Conservation (phyloP, 2,888 invertebrate genomes). For the Ecdyonurus torrentis region DNA sequence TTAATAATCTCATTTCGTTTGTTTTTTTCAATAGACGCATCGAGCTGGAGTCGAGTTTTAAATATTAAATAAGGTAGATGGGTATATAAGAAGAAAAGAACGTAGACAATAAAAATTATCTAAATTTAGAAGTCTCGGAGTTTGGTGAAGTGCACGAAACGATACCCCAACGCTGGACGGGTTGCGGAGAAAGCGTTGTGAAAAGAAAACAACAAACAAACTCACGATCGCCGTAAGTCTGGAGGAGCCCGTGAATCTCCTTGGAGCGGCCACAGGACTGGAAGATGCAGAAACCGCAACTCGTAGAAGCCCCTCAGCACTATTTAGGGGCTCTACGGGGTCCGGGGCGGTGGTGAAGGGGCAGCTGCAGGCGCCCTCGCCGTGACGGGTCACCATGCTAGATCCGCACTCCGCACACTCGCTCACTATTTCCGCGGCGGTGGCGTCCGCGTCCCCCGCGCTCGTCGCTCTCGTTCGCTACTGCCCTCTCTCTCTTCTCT, state of each 20-base stretch:
- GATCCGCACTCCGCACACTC: not conserved
- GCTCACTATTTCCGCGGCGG: not conserved
- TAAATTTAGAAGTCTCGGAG: too few species aligned
- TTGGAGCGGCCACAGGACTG: not conserved
- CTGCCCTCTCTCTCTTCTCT: not conserved
- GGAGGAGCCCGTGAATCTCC: not conserved
- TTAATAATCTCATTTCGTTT: too few species aligned
- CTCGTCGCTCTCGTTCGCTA: not conserved
- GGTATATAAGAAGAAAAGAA: too few species aligned
- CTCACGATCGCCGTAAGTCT: constrained; percentile 1
- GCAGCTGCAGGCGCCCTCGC: not conserved
- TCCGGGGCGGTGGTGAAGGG: not conserved
- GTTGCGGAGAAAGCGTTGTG: not conserved
- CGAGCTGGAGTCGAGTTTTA: too few species aligned
- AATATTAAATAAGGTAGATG: too few species aligned
- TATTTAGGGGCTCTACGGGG: not conserved
- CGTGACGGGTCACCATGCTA: not conserved
- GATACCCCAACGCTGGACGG: not conserved
- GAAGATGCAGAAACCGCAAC: not conserved
- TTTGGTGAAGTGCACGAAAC: too few species aligned
- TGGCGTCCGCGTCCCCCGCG: not conserved
- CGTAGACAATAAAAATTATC: too few species aligned
- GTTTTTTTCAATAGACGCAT: too few species aligned
- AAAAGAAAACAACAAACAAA: not conserved
- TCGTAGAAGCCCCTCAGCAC: not conserved